These are phyloP conservation scores for Delia radicum DNA, from an alignment of 1,140 invertebrate genomes.

Conservation along the genomic window DNA sequence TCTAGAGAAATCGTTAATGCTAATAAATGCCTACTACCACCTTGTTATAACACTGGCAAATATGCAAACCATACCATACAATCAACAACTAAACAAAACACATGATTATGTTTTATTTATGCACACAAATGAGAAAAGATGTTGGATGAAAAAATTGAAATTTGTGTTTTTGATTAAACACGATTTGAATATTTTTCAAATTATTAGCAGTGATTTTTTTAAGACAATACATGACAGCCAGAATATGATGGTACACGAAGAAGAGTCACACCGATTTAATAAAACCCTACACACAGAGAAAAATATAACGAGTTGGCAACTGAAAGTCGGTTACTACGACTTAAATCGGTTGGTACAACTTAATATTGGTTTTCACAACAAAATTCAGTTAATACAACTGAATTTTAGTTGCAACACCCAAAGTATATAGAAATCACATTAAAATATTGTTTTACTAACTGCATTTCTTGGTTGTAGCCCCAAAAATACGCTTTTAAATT, in stretches of 20 bases:
- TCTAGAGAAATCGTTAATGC: slow-evolving; percentile 21
- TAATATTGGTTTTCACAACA: too few relatives aligned
- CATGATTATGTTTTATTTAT: slow-evolving; percentile 8
- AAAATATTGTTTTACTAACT: too few relatives aligned
- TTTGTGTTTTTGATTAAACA: slow-evolving; percentile 19
- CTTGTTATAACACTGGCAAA: background rate
- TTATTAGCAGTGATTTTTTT: background rate
- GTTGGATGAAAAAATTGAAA: background rate
- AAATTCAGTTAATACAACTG: too few relatives aligned
- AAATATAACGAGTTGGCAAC: too few relatives aligned
- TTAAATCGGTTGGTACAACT: too few relatives aligned
- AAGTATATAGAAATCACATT: too few relatives aligned
- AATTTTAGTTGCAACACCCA: too few relatives aligned
- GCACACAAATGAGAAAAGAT: background rate
- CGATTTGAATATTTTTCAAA: slow-evolving; percentile 20
- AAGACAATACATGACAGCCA: background rate
- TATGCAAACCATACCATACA: too few relatives aligned
- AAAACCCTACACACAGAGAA: background rate
- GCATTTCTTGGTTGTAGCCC: too few relatives aligned
- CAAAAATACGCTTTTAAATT: too few relatives aligned
- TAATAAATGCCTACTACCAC: slow-evolving; percentile 20
- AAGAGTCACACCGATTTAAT: background rate
- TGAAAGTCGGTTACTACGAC: too few relatives aligned
- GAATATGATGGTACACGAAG: background rate
- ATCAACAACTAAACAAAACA: background rate